A percentile compares a stretch with the other conserved stretches of the same genome.
Evolutionary conservation across 2,797 vertebrate genomes (phyloP).

Genomic region (Megaceryle alcyon): DNA sequence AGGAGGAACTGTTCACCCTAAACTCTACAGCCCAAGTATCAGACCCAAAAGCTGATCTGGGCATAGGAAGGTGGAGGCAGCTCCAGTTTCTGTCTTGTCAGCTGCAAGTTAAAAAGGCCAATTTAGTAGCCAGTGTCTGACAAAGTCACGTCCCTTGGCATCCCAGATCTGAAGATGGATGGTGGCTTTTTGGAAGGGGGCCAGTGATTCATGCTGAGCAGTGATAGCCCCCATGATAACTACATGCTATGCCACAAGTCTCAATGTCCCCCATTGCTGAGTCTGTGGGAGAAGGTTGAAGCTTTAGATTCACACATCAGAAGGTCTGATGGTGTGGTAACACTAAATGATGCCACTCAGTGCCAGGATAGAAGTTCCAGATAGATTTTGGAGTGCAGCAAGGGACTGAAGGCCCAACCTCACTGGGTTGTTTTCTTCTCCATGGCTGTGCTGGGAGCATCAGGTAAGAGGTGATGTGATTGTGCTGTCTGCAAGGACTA

Average conservation of each 20-base stretch:
- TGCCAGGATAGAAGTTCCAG: background rate
- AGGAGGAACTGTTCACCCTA: background rate
- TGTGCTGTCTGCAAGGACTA: background rate
- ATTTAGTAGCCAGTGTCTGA: background rate
- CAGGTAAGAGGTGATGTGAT: background rate
- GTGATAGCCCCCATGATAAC: background rate
- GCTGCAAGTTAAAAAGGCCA: background rate
- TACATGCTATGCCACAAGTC: too few species aligned
- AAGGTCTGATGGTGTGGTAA: background rate
- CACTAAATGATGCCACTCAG: background rate
- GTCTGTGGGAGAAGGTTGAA: background rate
- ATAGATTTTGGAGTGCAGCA: background rate
- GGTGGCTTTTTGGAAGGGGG: background rate
- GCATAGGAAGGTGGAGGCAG: background rate
- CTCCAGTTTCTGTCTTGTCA: background rate
- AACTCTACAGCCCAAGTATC: background rate
- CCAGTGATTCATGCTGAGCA: accelerated
- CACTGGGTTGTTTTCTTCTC: background rate
- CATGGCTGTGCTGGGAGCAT: background rate
- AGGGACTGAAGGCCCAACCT: background rate
- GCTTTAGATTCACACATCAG: background rate
- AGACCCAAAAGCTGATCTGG: background rate
- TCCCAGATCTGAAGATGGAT: background rate
- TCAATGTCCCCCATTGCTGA: accelerated
- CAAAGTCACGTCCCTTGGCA: background rate